Evolutionary conservation across 2,797 vertebrate species (phyloP).

Genomic region (Capromys pilorides): DNA sequence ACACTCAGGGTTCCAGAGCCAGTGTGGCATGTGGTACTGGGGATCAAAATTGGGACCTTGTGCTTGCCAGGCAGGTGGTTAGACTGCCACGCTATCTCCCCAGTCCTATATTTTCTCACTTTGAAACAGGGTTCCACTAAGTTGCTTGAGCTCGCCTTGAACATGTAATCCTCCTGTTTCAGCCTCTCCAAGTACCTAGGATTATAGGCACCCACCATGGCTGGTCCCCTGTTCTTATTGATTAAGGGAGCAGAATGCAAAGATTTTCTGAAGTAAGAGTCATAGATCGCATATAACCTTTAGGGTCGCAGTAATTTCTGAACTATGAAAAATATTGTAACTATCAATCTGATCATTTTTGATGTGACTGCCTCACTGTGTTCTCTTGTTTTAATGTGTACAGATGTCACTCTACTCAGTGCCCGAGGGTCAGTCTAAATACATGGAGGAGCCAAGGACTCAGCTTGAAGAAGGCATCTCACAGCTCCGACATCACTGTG

Average conservation of each 20-base stretch:
- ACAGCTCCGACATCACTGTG: conserved; percentile 86
- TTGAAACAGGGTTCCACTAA: neutral
- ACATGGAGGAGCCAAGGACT: conserved; percentile 86
- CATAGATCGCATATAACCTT: neutral
- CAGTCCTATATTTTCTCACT: too few species aligned
- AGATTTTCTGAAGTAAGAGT: conserved; percentile 49
- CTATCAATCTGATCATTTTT: neutral
- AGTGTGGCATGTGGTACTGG: too few species aligned
- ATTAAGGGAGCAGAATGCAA: conserved; percentile 48
- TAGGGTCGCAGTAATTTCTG: conserved; percentile 27
- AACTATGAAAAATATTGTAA: conserved; percentile 45
- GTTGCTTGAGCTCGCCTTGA: neutral
- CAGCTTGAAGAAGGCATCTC: conserved; percentile 90
- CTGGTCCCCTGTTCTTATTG: conserved; percentile 14
- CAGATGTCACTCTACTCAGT: conserved; percentile 93
- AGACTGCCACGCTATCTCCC: too few species aligned
- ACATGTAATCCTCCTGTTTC: neutral
- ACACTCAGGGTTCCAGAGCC: too few species aligned
- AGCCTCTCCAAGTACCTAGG: neutral
- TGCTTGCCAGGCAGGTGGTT: too few species aligned
- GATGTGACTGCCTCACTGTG: conserved; percentile 30
- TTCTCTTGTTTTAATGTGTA: conserved; percentile 81
- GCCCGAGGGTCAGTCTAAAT: conserved; percentile 85
- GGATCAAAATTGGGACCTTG: too few species aligned
- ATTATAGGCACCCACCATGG: neutral